phyloP scores from a whole-genome alignment of 2,888 invertebrate genomes.

The Ctenicera cuprea region DNA sequence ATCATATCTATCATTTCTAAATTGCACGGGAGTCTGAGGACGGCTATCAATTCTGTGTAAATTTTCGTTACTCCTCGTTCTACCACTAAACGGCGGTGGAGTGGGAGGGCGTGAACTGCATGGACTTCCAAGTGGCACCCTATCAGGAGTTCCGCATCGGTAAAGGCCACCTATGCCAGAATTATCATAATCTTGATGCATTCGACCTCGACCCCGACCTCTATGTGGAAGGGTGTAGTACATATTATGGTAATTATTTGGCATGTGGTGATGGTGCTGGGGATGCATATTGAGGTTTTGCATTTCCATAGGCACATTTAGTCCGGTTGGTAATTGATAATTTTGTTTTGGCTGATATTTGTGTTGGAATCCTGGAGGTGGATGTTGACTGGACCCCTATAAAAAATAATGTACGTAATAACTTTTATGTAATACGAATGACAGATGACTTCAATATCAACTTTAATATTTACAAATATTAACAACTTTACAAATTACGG shows the following conservation, averaged over 20 bases:
- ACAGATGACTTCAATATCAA: too few relatives aligned
- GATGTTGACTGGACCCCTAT: conserved; percentile 44
- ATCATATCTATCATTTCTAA: conserved; percentile 42
- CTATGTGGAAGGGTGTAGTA: conserved; percentile 80
- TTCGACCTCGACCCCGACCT: conserved; percentile 78
- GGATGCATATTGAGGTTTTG: conserved; percentile 32
- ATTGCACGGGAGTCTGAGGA: conserved; percentile 62
- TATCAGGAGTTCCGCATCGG: conserved; percentile 73
- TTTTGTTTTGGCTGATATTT: conserved; percentile 31
- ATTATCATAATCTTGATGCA: conserved; percentile 73
- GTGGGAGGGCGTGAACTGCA: conserved; percentile 68
- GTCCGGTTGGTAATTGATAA: not conserved
- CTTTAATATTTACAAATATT: too few relatives aligned
- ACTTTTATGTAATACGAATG: too few relatives aligned
- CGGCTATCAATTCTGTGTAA: conserved; percentile 60
- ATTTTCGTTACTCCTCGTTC: conserved; percentile 63
- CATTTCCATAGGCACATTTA: conserved; percentile 32
- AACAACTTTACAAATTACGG: too few relatives aligned
- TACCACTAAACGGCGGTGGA: conserved; percentile 58
- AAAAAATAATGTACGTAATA: too few relatives aligned
- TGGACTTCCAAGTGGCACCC: conserved; percentile 65
- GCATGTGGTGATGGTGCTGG: conserved; percentile 54
- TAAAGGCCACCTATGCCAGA: conserved; percentile 57
- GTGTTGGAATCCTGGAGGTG: conserved; percentile 14
- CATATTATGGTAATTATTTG: conserved; percentile 68